These are phyloP conservation scores for Drosophila parvula DNA, from an alignment of 1,140 invertebrate species.

Conservation along the genomic window DNA sequence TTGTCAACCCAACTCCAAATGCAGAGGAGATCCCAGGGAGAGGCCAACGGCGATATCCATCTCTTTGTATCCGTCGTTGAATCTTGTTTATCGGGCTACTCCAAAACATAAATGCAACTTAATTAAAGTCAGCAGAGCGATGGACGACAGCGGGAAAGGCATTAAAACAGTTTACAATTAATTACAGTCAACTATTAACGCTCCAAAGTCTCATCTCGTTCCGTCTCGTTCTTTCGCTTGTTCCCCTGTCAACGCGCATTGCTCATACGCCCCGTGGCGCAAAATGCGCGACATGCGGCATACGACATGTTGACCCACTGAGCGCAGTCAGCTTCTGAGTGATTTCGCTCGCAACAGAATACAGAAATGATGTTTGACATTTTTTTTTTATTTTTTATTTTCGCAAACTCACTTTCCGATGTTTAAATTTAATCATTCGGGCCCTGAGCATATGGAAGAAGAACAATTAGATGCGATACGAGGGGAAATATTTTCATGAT, in stretches of 20 bases:
- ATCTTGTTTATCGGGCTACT: constrained; percentile 54
- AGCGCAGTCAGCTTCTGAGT: constrained; percentile 29
- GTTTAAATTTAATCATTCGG: constrained; percentile 32
- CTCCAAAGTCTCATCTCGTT: constrained; percentile 25
- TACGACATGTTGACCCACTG: constrained; percentile 62
- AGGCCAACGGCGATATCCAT: constrained; percentile 3
- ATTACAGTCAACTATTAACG: constrained; percentile 65
- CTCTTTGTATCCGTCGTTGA: constrained; percentile 12
- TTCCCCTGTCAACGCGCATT: constrained; percentile 61
- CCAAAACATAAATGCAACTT: constrained; percentile 82
- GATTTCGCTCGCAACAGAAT: constrained; percentile 27
- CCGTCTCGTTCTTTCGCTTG: constrained; percentile 23
- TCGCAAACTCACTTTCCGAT: constrained; percentile 36
- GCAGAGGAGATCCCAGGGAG: constrained; percentile 34
- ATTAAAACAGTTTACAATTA: constrained; percentile 75
- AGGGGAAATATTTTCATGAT: constrained; percentile 23
- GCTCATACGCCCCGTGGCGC: constrained; percentile 72
- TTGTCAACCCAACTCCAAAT: constrained; percentile 56
- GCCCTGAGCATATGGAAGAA: constrained; percentile 32
- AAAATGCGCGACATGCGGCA: constrained; percentile 34
- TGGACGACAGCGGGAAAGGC: constrained; percentile 36
- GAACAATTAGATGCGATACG: constrained; percentile 27
- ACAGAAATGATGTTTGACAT: constrained; percentile 55
- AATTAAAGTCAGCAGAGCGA: constrained; percentile 65
- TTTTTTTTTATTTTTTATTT: constrained; percentile 28